Evolutionary conservation across 2,888 invertebrate species (phyloP), one percentile per base, ranked within the genome.

Genomic region (Anticlea derivata): DNA sequence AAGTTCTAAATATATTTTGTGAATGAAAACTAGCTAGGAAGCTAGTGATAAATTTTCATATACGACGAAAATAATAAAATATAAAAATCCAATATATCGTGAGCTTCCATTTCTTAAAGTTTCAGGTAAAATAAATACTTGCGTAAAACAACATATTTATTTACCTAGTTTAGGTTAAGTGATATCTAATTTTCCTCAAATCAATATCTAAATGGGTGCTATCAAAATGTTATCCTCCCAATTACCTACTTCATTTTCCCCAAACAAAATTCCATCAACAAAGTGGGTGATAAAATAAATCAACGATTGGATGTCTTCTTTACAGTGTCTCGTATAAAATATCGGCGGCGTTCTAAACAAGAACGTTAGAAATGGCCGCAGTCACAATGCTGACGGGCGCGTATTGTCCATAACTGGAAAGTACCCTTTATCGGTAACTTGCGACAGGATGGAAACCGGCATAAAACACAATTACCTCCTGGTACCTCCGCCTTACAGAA

Each of bases 231-330:
- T 11, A 17, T 31, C 35, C 39, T 20, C 30, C 44, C 48, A 53
- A 48, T 53, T 53, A 53, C n/a, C n/a, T n/a, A n/a, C 48, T 48
- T 49, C 39, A 44, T 53, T 44, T 49, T 48, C 37, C 46, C 12
- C 53, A 54, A 49, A 50, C 45, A 40, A 45, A 54, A 54, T 49
- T 54, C 50, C 46, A 50, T 45, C 53, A 53, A 49, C 53, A 43
- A 47, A 53, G 53, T 51, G 41, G 49, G 41, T 46, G 49, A 52
- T 56, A 56, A 56, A 52, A 52, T 52, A 56, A 50, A 56, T 52
- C 52, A 52, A 43, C 38, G 30, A 29, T 26, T 46, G 39, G 44
- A 54, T 51, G 49, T 56, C 46, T 51, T 48, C 33, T 50, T 49
- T 46, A 49, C 44, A 44, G 38, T 43, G 44, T 48, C 53, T 44